Base-by-base conservation (phyloP, 1,140 invertebrate species). In the Caenorhabditis briggsae region DNA sequence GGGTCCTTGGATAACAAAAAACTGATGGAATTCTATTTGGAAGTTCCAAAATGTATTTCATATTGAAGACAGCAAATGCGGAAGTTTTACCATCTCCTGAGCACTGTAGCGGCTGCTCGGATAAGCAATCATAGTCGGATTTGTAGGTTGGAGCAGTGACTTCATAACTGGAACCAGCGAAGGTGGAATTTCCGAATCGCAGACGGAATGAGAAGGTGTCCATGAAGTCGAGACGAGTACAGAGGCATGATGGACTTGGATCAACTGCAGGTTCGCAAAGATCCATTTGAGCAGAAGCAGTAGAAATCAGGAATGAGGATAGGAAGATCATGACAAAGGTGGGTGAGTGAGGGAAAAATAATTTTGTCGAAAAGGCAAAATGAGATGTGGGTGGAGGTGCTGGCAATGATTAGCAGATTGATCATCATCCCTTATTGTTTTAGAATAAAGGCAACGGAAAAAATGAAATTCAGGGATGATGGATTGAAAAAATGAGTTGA, bases 181-280 rank as follows among this genome's bases (percentile, higher is more conserved):
- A 43, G 5, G 64, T 43, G 8, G 64, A 70, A 23, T 70, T 70
- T 70, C 64, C 64, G 18, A 70, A 70, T 70, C 64, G 20, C 2
- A 70, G 20, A 70, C 64, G 64, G 18, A 43, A 70, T 14, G 64
- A 70, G 16, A 25, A 70, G 33, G 64, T 70, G 41, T 70, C 64
- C 64, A 70, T 70, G 16, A 70, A 70, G 18, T 70, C 64, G 5
- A 70, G 41, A 46, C 64, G 64, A 46, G 64, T 70, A n/a, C 64
- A 70, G 18, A 70, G 64, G 16, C 64, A 70, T 9, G 64, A 70
- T 70, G 64, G 64, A 46, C 33, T 43, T 5, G 64, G 64, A 23
- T 70, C 18, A 5, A 70, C 64, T 18, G 64, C 33, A 11, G 64
- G 64, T 46, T 70, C 64, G 23, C 64, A 70, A 0, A 70, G 20